Evolutionary conservation across 2,113 vertebrate genomes (phyloP), one percentile per base, ranked within the genome.

Genomic region (Lepus timidus): DNA sequence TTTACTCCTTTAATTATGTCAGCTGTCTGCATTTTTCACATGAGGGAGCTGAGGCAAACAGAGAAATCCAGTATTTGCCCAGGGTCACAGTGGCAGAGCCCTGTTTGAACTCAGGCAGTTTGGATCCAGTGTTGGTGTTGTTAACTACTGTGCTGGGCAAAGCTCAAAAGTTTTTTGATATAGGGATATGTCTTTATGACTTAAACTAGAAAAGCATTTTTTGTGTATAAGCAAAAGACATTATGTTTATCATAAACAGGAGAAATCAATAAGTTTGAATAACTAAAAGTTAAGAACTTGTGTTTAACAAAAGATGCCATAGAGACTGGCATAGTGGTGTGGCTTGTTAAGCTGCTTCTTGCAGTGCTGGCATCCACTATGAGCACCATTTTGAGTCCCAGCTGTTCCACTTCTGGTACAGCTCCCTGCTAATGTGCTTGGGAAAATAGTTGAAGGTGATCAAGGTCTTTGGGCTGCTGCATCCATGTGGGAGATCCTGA

Each of bases 191-290:
- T 91, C 39, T 94, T 91, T 93, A 73, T 83, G 74, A 93, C 36
- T 73, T 67, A 19, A 14, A 52, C 25, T 87, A 71, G 58, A 64
- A 64, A 78, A 79, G 25, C 6, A 2, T 33, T 73, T 70, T 74
- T 82, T 81, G 9, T 75, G 51, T 31, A 31, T 16, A 55, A 62
- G 39, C 68, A 19, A 96, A 87, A n/a, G 16, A 31, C 85, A 93
- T 90, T 79, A n/a, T 80, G 33, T 81, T 88, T 87, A 65, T 88
- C 8, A 82, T 90, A 78, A 94, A 90, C 19, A 33, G n/a, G 44
- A 70, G 62, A 81, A 78, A 31, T 81, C 16, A 64, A 16, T 96
- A 81, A 65, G 61, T 51, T n/a, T 92, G 65, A 22, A 67, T 84
- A 61, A 36, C 33, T 95, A 85, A 68, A 62, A 91, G 68, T 84